Evolutionary conservation across 2,113 vertebrate species (phyloP).

Genomic region (Aplodontia rufa): DNA sequence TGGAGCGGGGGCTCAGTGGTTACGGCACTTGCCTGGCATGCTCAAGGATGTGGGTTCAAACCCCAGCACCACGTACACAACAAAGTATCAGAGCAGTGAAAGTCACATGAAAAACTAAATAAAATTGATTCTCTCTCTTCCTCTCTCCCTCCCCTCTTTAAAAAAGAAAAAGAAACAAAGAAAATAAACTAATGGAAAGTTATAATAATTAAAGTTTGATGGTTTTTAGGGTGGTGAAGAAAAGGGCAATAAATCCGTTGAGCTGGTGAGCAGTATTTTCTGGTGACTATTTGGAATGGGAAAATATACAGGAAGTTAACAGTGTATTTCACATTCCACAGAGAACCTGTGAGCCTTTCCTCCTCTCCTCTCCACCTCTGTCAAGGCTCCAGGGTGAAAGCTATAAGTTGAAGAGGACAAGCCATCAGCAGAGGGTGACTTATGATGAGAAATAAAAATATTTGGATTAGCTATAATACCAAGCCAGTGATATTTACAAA

Average conservation of each 20-base stretch:
- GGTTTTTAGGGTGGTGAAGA: background rate
- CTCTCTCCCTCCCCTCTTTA: no score
- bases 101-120: no score
- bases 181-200: conserved; percentile 17
- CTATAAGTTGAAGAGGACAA: conserved; percentile 84
- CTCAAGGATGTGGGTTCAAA: no score
- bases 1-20: no score
- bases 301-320: conserved; percentile 55
- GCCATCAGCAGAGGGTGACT: conserved; percentile 81
- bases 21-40: no score
- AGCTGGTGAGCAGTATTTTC: background rate
- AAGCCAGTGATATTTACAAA: conserved; percentile 87
- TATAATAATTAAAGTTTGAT: background rate
- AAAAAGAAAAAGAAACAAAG: no score
- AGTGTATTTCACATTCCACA: conserved; percentile 20
- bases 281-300: conserved; percentile 24
- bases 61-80: no score
- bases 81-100: no score
- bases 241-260: conserved; percentile 21
- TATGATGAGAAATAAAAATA: conserved; percentile 88
- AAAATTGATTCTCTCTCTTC: no score
- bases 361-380: conserved; percentile 42
- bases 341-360: conserved; percentile 52
- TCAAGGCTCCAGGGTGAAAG: conserved; percentile 71
- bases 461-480: conserved; percentile 87